Base-by-base conservation (phyloP, 1,140 invertebrate species). In the Muscidifurax raptorellus region DNA sequence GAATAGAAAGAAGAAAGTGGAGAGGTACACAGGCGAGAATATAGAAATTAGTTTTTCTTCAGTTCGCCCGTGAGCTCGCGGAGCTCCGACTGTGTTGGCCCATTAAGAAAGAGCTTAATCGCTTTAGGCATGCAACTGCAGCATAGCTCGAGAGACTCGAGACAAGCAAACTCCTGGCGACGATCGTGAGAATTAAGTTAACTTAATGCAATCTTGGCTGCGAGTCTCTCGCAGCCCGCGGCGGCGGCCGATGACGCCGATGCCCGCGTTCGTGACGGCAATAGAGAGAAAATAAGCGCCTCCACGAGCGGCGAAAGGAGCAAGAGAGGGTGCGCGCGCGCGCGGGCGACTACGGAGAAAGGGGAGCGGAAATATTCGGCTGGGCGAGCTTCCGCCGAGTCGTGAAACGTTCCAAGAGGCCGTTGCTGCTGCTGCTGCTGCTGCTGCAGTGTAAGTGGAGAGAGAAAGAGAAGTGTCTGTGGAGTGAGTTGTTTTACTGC, bases 11-110 rank as follows among this genome's bases (percentile, higher is more conserved):
- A 44, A 75, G 36, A 44, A 25, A 15, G 25, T 1, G 22, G n/a
- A n/a, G n/a, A 1, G 2, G 5, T 15, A 25, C 4, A n/a, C 74
- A 10, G 30, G 75, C 66, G 67, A 59, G 40, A 74, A 78, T 36
- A 36, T 74, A 71, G 79, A 79, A 84, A 84, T 84, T 59, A 84
- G 76, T 79, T 84, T 83, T 78, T 74, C 75, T 84, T 15, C 67
- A 81, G 69, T 82, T 47, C 9, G 6, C 44, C 12, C 64, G 12
- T 66, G 7, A 4, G 30, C n/a, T n/a, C n/a, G n/a, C n/a, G n/a
- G n/a, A 64, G n/a, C 9, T 59, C 22, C 25, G 36, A 75, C 44
- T 36, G 10, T 0, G 12, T 59, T 32, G 66, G 44, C 15, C 76
- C 66, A 79, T 84, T 72, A 84, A 27, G 32, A 72, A 79, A 52